Percentiles rank a stretch among this genome's conserved stretches.
phyloP scores from a whole-genome alignment of 1,140 invertebrate genomes.

The Drosophila carrolli region DNA sequence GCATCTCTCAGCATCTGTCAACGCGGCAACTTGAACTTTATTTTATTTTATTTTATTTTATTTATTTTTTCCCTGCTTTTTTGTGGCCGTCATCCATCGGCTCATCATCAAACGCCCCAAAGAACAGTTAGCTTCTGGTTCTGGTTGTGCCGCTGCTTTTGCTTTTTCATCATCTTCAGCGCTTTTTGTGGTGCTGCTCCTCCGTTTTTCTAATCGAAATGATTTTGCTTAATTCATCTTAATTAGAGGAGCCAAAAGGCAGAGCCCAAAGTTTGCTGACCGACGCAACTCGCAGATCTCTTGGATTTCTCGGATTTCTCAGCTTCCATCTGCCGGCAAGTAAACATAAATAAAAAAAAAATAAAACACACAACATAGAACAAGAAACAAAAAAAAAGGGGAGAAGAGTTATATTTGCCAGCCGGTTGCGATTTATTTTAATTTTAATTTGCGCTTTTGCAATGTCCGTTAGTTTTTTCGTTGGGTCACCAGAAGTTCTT shows the following conservation, averaged over 20 bases:
- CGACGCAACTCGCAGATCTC: slow-evolving; percentile 23
- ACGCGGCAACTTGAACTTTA: too few species aligned
- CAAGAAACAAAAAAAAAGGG: slow-evolving; percentile 2
- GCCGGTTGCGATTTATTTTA: slow-evolving; percentile 72
- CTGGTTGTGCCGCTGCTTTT: background rate
- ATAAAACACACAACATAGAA: slow-evolving; percentile 7
- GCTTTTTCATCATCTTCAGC: slow-evolving; percentile 28
- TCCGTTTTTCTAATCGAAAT: slow-evolving; percentile 75
- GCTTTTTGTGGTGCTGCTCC: slow-evolving; percentile 15
- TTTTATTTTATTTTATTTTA: slow-evolving; percentile 7
- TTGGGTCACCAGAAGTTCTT: slow-evolving; percentile 26
- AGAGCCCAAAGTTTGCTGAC: slow-evolving; percentile 69
- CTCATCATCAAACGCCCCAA: slow-evolving; percentile 69
- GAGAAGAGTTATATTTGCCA: slow-evolving; percentile 46
- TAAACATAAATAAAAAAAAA: slow-evolving; percentile 41
- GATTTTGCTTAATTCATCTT: slow-evolving; percentile 84
- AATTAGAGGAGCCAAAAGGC: slow-evolving; percentile 64
- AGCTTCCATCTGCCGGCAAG: slow-evolving; percentile 22
- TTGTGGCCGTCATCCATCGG: slow-evolving; percentile 49
- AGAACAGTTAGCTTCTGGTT: slow-evolving; percentile 60
- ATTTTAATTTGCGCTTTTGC: slow-evolving; percentile 74
- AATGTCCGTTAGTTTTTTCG: slow-evolving; percentile 24
- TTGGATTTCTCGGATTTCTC: slow-evolving; percentile 16
- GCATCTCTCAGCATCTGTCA: slow-evolving; percentile 12
- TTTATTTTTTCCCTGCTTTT: slow-evolving; percentile 12